Evolutionary conservation across 2,113 vertebrate species (phyloP).

Genomic region (Lepus americanus): DNA sequence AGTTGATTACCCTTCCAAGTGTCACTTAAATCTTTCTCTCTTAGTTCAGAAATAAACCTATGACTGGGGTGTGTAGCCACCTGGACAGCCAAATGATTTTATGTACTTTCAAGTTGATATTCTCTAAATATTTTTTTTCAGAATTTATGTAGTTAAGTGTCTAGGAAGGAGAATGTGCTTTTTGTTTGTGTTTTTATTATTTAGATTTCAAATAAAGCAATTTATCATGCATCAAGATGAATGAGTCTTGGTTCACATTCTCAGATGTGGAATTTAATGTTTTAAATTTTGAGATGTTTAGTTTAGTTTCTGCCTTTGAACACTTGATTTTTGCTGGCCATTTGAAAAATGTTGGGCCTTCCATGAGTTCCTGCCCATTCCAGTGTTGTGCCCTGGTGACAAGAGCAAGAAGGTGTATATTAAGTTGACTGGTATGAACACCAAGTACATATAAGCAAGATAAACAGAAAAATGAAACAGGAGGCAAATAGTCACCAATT

Average conservation of each 20-base stretch:
- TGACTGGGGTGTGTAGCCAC: accelerated
- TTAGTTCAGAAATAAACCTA: accelerated
- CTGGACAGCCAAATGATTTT: background rate
- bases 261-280: background rate
- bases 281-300: background rate
- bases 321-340: background rate
- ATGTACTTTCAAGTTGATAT: background rate
- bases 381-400: background rate
- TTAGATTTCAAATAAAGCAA: background rate
- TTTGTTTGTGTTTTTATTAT: background rate
- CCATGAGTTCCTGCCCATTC: background rate
- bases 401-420: background rate
- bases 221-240: background rate
- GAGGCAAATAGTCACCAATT: background rate
- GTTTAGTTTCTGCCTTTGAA: conserved; percentile 15
- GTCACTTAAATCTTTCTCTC: background rate
- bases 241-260: background rate
- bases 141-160: background rate
- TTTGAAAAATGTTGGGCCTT: background rate
- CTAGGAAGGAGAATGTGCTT: background rate
- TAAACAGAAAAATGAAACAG: background rate
- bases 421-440: background rate
- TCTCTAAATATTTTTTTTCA: background rate
- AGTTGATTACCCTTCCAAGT: background rate
- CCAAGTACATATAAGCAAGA: background rate